Conservation (phyloP, 2,113 vertebrate species). For the Jacana jacana region DNA sequence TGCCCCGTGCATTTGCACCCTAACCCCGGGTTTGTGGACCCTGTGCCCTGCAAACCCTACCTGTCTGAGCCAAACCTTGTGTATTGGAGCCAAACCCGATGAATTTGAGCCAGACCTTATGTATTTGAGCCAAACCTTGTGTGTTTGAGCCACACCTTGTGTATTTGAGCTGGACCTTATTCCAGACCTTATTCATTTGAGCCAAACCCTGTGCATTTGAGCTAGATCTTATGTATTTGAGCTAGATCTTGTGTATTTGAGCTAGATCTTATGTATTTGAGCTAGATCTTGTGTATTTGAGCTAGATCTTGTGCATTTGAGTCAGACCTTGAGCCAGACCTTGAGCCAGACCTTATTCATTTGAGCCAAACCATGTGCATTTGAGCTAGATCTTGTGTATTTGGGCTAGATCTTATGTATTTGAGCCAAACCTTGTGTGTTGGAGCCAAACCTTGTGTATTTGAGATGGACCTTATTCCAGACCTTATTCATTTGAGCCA, state of each 20-base stretch:
- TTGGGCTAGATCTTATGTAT: accelerated
- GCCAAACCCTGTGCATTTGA: accelerated
- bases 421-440: accelerated
- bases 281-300: accelerated
- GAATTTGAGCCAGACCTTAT: accelerated
- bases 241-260: accelerated
- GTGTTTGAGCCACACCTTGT: accelerated
- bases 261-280: accelerated
- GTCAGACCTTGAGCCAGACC: accelerated
- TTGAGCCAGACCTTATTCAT: not conserved
- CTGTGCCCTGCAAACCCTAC: too few relatives aligned
- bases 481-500: not conserved
- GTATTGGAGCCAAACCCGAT: accelerated
- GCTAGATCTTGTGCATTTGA: accelerated
- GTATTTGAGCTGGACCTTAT: not conserved
- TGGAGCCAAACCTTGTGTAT: accelerated
- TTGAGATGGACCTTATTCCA: too few relatives aligned
- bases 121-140: accelerated
- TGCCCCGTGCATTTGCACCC: not conserved
- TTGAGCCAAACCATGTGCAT: not conserved
- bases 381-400: accelerated
- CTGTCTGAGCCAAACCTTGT: accelerated
- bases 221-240: not conserved
- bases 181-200: accelerated
- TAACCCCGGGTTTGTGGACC: too few relatives aligned